A percentile compares a stretch with the other conserved stretches of the same genome.
phyloP scores from a whole-genome alignment of 1,140 invertebrate genomes.

The Callitettix versicolor region DNA sequence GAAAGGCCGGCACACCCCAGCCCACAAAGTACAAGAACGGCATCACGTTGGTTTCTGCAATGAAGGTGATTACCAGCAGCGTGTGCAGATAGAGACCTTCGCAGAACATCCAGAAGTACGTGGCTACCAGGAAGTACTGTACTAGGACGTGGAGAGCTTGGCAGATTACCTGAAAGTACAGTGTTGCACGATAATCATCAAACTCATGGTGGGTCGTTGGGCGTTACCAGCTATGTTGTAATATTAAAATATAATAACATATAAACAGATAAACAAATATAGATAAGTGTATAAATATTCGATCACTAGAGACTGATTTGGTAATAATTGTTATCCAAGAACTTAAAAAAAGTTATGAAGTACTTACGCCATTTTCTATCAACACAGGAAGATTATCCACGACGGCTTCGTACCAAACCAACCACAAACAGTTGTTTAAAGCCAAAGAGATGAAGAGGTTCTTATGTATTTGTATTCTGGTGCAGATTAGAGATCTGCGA shows the following conservation, averaged over 20 bases:
- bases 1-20: slow-evolving; percentile 44
- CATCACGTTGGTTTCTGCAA: slow-evolving; percentile 54
- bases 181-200: not conserved
- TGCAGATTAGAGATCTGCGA: slow-evolving; percentile 53
- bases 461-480: slow-evolving; percentile 84
- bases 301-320: no score
- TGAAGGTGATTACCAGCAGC: slow-evolving; percentile 60
- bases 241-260: no score
- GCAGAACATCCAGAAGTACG: slow-evolving; percentile 74
- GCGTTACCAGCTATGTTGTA: no score
- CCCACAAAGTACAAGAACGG: slow-evolving; percentile 54
- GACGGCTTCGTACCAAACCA: slow-evolving; percentile 46
- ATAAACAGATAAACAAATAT: no score
- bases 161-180: slow-evolving; percentile 29
- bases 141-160: slow-evolving; percentile 23
- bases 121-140: slow-evolving; percentile 64
- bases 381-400: slow-evolving; percentile 31
- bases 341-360: no score
- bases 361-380: slow-evolving; percentile 35
- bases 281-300: no score
- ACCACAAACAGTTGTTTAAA: slow-evolving; percentile 56
- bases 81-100: slow-evolving; percentile 74
- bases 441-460: slow-evolving; percentile 87
- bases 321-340: no score
- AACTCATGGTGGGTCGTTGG: not conserved